A percentile compares a stretch with the other conserved stretches of the same genome.
Conservation (phyloP, 2,113 vertebrate species). For the Corythoichthys haematopterus region DNA sequence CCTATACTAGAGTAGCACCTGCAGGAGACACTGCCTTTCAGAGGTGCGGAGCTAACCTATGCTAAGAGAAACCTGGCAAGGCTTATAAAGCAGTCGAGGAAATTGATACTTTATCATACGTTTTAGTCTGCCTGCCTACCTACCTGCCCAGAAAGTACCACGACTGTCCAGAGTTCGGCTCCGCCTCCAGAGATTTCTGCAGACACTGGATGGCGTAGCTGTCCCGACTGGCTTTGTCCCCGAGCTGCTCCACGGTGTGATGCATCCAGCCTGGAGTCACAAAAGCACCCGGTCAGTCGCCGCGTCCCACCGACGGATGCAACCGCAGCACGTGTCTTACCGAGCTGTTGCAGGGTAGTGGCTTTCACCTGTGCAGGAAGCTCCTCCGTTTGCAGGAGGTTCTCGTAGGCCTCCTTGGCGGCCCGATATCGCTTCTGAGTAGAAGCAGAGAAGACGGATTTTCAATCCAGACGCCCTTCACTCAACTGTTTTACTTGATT, state of each 20-base stretch:
- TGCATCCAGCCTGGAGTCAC: constrained; percentile 92
- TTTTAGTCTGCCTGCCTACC: not conserved
- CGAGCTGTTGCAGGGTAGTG: constrained; percentile 95
- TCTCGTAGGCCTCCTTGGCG: constrained; percentile 98
- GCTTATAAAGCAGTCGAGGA: not conserved
- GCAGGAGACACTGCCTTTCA: constrained; percentile 20
- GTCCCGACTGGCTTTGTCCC: constrained; percentile 93
- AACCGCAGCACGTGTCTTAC: constrained; percentile 65
- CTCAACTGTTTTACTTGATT: too few relatives aligned
- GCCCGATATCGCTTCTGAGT: constrained; percentile 93
- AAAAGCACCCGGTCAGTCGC: not conserved
- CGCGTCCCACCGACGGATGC: not conserved
- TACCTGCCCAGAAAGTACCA: constrained; percentile 99
- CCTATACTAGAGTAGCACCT: constrained; percentile 99
- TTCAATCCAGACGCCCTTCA: too few relatives aligned
- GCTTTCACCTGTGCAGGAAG: constrained; percentile 99
- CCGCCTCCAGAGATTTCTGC: constrained; percentile 97
- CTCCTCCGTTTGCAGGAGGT: constrained; percentile 93
- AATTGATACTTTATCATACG: too few relatives aligned
- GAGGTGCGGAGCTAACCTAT: not conserved
- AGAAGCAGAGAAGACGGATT: not conserved
- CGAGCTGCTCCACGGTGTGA: constrained; percentile 97
- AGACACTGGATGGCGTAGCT: constrained; percentile 99
- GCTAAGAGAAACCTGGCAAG: not conserved
- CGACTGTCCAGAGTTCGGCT: constrained; percentile 98